A percentile compares a stretch with the other conserved stretches of the same genome.
Conservation (phyloP, 2,113 vertebrate species). For the Festucalex cinctus region DNA sequence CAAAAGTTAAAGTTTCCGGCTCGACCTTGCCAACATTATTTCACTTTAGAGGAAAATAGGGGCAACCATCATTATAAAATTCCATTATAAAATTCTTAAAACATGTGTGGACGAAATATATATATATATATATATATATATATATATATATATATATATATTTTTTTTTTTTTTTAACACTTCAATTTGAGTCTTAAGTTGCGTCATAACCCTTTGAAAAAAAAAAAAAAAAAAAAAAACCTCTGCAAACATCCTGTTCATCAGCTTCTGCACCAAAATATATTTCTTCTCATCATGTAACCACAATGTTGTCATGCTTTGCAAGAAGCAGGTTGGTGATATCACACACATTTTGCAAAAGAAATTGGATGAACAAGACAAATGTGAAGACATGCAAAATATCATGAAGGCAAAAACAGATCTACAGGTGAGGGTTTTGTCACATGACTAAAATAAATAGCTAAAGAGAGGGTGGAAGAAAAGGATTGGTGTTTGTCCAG, state of each 20-base stretch:
- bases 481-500: conserved; percentile 5
- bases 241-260: background rate
- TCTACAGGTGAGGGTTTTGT: background rate
- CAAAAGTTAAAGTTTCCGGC: too few species aligned
- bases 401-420: background rate
- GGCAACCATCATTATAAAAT: too few species aligned
- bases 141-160: too few species aligned
- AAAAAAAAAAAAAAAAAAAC: too few species aligned
- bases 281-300: background rate
- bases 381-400: background rate
- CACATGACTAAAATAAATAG: background rate
- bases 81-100: too few species aligned
- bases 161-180: too few species aligned
- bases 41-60: too few species aligned
- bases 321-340: background rate
- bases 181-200: too few species aligned
- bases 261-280: background rate
- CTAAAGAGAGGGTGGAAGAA: background rate
- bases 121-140: too few species aligned
- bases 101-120: too few species aligned
- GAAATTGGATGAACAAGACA: background rate
- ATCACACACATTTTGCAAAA: background rate
- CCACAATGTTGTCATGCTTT: background rate
- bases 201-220: too few species aligned
- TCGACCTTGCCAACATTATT: too few species aligned